Percentiles rank a stretch among this genome's conserved stretches.
These are phyloP conservation scores for Spodoptera litura DNA, from an alignment of 1,140 invertebrate genomes.

Conservation along the genomic window DNA sequence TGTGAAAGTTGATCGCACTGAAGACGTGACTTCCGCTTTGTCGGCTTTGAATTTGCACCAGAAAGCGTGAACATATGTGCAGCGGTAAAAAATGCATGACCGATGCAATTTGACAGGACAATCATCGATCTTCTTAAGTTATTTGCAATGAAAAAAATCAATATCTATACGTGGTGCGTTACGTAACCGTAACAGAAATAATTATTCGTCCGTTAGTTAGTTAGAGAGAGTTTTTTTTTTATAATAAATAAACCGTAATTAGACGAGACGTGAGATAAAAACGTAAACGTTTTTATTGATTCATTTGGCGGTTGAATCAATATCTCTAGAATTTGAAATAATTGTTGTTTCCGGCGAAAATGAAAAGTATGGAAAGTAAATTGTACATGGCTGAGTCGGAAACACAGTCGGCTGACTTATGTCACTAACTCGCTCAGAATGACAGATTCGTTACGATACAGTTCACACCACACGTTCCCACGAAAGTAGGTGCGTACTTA, in stretches of 20 bases:
- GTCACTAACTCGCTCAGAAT: constrained; percentile 7
- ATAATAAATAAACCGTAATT: constrained; percentile 25
- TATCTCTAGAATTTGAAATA: constrained; percentile 24
- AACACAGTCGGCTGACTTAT: constrained; percentile 14
- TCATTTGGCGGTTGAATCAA: constrained; percentile 23
- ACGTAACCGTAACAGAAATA: constrained; percentile 21
- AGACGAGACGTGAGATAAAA: constrained; percentile 28
- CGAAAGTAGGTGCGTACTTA: constrained; percentile 57
- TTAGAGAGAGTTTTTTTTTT: constrained; percentile 24
- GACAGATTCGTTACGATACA: constrained; percentile 34
- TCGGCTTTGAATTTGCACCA: constrained; percentile 31
- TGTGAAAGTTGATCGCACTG: constrained; percentile 43
- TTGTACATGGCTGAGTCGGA: background rate
- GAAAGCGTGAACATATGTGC: constrained; percentile 34
- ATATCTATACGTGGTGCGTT: background rate
- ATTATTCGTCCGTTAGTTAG: background rate
- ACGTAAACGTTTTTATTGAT: constrained; percentile 8
- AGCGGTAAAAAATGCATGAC: constrained; percentile 25
- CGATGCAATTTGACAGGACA: constrained; percentile 41
- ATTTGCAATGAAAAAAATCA: constrained; percentile 11
- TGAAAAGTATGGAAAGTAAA: constrained; percentile 28
- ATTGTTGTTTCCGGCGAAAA: constrained; percentile 18
- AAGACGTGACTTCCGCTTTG: constrained; percentile 46
- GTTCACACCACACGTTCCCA: constrained; percentile 56
- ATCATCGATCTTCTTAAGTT: constrained; percentile 10